These are phyloP conservation scores for Phalera bucephala DNA, from an alignment of 2,888 invertebrate genomes.

Conservation along the genomic window DNA sequence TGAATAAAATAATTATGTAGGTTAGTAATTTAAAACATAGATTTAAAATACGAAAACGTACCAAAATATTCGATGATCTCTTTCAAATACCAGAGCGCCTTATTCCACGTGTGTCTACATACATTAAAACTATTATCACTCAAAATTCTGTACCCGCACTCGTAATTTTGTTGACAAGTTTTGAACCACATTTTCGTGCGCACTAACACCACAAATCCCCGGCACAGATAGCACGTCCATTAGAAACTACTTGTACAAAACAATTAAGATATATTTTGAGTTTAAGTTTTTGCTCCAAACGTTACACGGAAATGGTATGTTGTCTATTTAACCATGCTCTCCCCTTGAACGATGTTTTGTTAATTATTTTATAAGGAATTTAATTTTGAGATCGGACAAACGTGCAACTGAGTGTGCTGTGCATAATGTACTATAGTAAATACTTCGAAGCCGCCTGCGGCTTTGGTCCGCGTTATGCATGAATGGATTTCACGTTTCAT, in stretches of 20 bases:
- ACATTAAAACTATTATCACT: slow-evolving; percentile 34
- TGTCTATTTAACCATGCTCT: slow-evolving; percentile 18
- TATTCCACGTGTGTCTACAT: slow-evolving; percentile 36
- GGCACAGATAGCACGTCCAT: slow-evolving; percentile 13
- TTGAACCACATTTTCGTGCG: slow-evolving; percentile 48
- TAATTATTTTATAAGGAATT: slow-evolving; percentile 1
- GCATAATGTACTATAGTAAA: slow-evolving; percentile 37
- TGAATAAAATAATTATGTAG: no score
- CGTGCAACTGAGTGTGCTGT: slow-evolving; percentile 33
- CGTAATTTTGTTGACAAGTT: slow-evolving; percentile 40
- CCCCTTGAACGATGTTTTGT: neutral
- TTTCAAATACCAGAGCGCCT: slow-evolving; percentile 39
- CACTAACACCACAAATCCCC: slow-evolving; percentile 13
- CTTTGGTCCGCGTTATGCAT: slow-evolving; percentile 35
- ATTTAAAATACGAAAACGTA: slow-evolving; percentile 52
- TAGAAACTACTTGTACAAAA: slow-evolving; percentile 19
- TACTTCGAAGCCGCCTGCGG: slow-evolving; percentile 16
- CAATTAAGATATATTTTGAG: slow-evolving; percentile 14
- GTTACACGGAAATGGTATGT: slow-evolving; percentile 18
- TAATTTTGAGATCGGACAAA: slow-evolving; percentile 6
- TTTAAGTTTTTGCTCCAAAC: slow-evolving; percentile 2
- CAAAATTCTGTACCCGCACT: slow-evolving; percentile 38
- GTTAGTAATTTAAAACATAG: no score
- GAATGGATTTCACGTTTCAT: slow-evolving; percentile 31
- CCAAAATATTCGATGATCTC: slow-evolving; percentile 56